A percentile compares a stretch with the other conserved stretches of the same genome.
These are phyloP conservation scores for Erpobdella octoculata DNA, from an alignment of 2,888 invertebrate genomes.

Conservation along the genomic window DNA sequence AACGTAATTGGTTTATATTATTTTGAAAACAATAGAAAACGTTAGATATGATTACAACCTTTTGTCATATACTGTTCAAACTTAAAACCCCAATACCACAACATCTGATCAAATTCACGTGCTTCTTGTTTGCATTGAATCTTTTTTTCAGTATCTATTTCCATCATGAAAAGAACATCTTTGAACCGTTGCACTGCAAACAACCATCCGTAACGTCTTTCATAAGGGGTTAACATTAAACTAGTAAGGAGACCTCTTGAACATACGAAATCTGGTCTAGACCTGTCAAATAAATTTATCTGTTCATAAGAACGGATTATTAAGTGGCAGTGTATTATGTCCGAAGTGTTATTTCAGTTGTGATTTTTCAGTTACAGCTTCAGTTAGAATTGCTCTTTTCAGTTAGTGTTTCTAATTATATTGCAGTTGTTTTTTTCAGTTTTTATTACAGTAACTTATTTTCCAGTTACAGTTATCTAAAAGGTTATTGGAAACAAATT, in stretches of 20 bases:
- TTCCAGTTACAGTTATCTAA: too few species aligned
- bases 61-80: conserved; percentile 68
- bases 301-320: too few species aligned
- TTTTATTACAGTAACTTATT: too few species aligned
- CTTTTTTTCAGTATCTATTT: conserved; percentile 59
- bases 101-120: conserved; percentile 56
- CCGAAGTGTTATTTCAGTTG: too few species aligned
- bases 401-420: too few species aligned
- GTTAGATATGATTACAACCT: conserved; percentile 51
- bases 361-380: too few species aligned
- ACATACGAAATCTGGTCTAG: conserved; percentile 59
- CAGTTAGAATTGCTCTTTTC: too few species aligned
- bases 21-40: neutral
- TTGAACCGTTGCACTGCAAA: conserved; percentile 62
- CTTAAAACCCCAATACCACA: conserved; percentile 66
- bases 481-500: too few species aligned
- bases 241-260: conserved; percentile 65
- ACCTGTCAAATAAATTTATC: conserved; percentile 33
- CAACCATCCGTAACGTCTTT: conserved; percentile 63
- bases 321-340: too few species aligned
- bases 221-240: conserved; percentile 65
- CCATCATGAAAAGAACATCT: conserved; percentile 63
- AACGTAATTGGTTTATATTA: too few species aligned
- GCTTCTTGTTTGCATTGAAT: conserved; percentile 37
- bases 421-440: too few species aligned